These are phyloP conservation scores for Brachionus manjavacas DNA, from an alignment of 1,140 invertebrate species.

Conservation along the genomic window DNA sequence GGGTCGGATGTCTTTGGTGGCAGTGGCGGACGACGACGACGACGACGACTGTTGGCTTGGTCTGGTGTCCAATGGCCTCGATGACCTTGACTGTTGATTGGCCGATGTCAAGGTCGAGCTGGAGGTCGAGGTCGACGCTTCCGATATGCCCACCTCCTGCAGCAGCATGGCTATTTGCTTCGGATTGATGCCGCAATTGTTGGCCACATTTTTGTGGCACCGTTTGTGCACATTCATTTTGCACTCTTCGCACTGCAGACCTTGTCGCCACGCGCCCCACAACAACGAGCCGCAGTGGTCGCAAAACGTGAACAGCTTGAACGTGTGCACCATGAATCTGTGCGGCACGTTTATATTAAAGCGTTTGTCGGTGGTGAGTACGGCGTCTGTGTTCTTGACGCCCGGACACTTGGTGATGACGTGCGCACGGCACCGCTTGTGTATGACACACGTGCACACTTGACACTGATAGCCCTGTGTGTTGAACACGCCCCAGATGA, in stretches of 20 bases:
- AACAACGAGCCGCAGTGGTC: slow-evolving; percentile 95
- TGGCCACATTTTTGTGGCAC: slow-evolving; percentile 97
- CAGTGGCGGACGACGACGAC: background rate
- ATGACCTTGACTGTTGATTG: background rate
- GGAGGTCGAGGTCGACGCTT: background rate
- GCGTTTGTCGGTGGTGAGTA: slow-evolving; percentile 57
- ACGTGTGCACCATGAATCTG: slow-evolving; percentile 77
- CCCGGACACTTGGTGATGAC: slow-evolving; percentile 91
- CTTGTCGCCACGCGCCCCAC: slow-evolving; percentile 92
- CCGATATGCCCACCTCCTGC: slow-evolving; percentile 73
- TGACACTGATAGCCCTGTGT: slow-evolving; percentile 99
- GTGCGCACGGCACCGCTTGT: slow-evolving; percentile 83
- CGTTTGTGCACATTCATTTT: slow-evolving; percentile 97
- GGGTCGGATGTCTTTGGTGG: background rate
- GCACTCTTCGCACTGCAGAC: slow-evolving; percentile 93
- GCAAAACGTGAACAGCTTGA: slow-evolving; percentile 96
- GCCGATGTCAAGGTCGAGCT: no score
- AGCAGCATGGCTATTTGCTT: slow-evolving; percentile 90
- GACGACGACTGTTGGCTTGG: background rate
- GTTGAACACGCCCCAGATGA: slow-evolving; percentile 93
- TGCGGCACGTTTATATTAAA: slow-evolving; percentile 98
- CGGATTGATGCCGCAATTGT: slow-evolving; percentile 96
- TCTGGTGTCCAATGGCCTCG: background rate
- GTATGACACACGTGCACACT: slow-evolving; percentile 92
- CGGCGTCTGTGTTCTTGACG: slow-evolving; percentile 63